Base-by-base conservation (phyloP, 2,888 invertebrate species). In the Phlogophora meticulosa region DNA sequence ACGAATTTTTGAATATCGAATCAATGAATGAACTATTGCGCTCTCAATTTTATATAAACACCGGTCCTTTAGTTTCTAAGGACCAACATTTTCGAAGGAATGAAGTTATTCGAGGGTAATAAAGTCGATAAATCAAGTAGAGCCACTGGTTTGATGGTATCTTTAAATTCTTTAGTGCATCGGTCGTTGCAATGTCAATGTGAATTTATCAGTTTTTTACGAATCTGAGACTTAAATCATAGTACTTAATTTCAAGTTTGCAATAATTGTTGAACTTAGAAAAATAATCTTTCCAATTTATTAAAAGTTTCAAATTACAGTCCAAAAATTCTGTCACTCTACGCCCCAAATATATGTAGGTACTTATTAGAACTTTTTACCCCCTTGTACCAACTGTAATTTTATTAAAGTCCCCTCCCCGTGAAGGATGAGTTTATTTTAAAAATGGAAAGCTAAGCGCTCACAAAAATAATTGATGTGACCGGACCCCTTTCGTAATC, bases 391-490 rank as follows among this genome's bases (percentile, higher is more conserved):
- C 46, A 71, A 74, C 69, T 81, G 86, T 91, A 92, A 94, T 92
- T 91, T 90, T 90, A 91, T 93, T 92, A 92, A 82, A 84, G 77
- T 87, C 90, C 92, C 92, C 91, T 87, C 82, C 83, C 81, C 83
- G 81, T 78, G 79, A 85, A 86, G 48, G 76, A 76, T 63, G 70
- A 77, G 93, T 93, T 93, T 94, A 93, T 94, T 94, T 94, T 87
- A 93, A 94, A 94, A 94, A 93, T 92, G 92, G 91, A 92, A 92
- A 92, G 91, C 90, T 76, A 88, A 88, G 87, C 87, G 85, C 88
- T 91, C 91, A 89, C 87, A 86, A 91, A 90, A 90, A 94, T 95
- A 94, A 94, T 94, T 94, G 93, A 94, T 93, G 92, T 78, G 83
- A 84, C 81, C 79, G 83, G 84, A 83, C 84, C 93, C 91, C 93